Base-by-base conservation (phyloP, 2,797 vertebrate species). In the Muscicapa comitata region DNA sequence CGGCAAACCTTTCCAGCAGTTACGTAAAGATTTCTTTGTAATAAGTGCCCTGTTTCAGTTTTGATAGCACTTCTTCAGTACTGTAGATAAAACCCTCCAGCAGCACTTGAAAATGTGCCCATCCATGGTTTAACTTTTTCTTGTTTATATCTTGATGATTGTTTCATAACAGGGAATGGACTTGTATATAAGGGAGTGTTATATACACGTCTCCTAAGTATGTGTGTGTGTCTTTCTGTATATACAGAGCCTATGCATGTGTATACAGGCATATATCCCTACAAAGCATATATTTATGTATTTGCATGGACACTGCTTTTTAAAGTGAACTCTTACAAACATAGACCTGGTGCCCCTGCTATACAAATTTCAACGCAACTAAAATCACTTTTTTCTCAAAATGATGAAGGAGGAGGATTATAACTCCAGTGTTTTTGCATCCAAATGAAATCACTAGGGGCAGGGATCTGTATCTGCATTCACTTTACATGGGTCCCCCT, bases 61-160 rank as follows among this genome's bases (percentile, higher is more conserved):
- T 86, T 95, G 95, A 77, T 94, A 95, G 70, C 68, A 76, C 83
- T 93, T 91, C 85, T 89, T 94, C 93, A 95, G n/a, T 84, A 77
- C 68, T 45, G 67, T 29, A 92, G 92, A 96, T 95, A 96, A 95
- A 96, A 90, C 51, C 33, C 58, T 88, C 42, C 84, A 80, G 75
- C 78, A 92, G 79, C 73, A 55, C 84, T 95, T 96, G 93, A 95
- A 95, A 96, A 89, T 10, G 35, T 75, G 75, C 82, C 91, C 86
- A 67, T 92, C 76, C 20, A 0, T 62, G 73, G 70, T 84, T 85
- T 90, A 95, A 94, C 81, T 88, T 90, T 87, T 67, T 86, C 78
- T 92, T 96, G 92, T 95, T 97, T 97, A 96, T 95, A 81, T 96
- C 95, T 93, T 66, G 59, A 78, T 93, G 91, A 93, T 97, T 82